These are phyloP conservation scores for Copidosoma aretas DNA, from an alignment of 2,888 invertebrate genomes.

Conservation along the genomic window DNA sequence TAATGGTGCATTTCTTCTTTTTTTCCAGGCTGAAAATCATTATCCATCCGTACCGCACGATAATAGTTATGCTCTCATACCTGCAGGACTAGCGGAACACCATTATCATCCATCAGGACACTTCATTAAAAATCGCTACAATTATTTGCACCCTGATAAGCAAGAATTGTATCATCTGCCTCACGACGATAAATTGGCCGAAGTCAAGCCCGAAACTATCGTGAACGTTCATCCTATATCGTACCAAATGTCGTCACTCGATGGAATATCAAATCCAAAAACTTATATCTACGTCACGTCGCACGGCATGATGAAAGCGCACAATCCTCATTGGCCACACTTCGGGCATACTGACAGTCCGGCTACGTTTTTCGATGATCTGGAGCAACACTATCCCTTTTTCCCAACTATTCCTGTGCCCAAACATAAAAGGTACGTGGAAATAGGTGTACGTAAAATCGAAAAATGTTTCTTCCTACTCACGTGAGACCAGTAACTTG, in stretches of 20 bases:
- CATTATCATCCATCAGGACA: neutral
- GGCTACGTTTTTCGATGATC: neutral
- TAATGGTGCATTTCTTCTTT: no score
- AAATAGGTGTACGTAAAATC: no score
- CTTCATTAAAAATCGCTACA: neutral
- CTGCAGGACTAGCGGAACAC: neutral
- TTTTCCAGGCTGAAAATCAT: no score
- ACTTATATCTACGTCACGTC: slow-evolving; percentile 44
- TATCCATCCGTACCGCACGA: neutral
- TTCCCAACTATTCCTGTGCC: neutral
- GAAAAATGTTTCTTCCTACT: no score
- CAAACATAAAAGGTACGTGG: neutral
- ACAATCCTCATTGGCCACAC: slow-evolving; percentile 49
- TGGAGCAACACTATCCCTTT: slow-evolving; percentile 2
- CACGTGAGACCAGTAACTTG: neutral
- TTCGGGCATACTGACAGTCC: slow-evolving; percentile 41
- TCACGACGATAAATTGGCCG: slow-evolving; percentile 13
- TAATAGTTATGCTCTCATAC: neutral
- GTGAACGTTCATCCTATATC: slow-evolving; percentile 37
- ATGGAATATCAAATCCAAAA: slow-evolving; percentile 24
- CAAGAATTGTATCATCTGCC: slow-evolving; percentile 7
- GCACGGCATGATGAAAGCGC: slow-evolving; percentile 34
- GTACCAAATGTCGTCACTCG: slow-evolving; percentile 22
- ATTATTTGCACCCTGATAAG: neutral
- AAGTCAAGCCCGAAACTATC: slow-evolving; percentile 42